A percentile compares a stretch with the other conserved stretches of the same genome.
These are phyloP conservation scores for Harmothoe impar DNA, from an alignment of 2,888 invertebrate species.

Conservation along the genomic window DNA sequence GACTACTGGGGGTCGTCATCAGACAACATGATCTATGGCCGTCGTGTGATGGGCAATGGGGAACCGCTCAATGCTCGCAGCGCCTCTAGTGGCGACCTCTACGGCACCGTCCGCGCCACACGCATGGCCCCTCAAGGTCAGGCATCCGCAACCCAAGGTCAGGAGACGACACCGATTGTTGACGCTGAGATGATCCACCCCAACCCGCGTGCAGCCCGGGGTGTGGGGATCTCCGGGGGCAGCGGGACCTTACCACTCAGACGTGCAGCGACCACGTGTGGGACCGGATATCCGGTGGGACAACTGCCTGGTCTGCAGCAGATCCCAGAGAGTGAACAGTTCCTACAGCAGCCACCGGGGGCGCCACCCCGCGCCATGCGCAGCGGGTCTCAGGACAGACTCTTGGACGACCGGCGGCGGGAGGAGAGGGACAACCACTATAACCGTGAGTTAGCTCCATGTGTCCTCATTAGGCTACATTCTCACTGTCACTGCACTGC, in stretches of 20 bases:
- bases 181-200: conserved; percentile 36
- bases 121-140: conserved; percentile 50
- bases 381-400: conserved; percentile 30
- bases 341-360: no score
- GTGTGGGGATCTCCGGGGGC: not conserved
- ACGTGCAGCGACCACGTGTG: not conserved
- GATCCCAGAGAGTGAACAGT: conserved; percentile 60
- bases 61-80: not conserved
- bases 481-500: no score
- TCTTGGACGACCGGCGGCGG: conserved; percentile 31
- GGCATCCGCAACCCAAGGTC: not conserved
- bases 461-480: no score
- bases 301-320: conserved; percentile 30
- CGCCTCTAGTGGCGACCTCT: conserved; percentile 28
- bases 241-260: not conserved
- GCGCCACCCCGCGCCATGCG: not conserved
- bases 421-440: not conserved
- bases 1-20: not conserved
- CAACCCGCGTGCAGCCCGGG: conserved; percentile 26
- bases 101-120: conserved; percentile 28
- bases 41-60: not conserved
- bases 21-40: not conserved
- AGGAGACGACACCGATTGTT: not conserved
- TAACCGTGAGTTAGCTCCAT: not conserved
- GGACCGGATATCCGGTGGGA: conserved; percentile 24